Conservation (phyloP, 2,888 invertebrate genomes). For the Sinelater perroti region DNA sequence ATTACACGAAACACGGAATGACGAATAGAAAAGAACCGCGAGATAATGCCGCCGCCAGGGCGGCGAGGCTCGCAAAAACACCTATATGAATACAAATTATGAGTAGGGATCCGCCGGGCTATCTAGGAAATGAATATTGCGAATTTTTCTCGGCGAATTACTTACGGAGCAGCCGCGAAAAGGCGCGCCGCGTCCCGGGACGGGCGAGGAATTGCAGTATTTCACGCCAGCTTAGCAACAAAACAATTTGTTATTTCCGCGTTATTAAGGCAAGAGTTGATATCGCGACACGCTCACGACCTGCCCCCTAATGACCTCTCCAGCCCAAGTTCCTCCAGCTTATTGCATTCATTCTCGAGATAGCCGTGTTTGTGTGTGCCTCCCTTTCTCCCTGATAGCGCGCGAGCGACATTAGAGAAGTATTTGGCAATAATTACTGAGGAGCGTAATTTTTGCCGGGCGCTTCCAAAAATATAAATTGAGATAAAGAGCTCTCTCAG, state of each 20-base stretch:
- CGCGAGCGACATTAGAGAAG: conserved; percentile 13
- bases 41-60: background rate
- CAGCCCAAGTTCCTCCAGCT: conserved; percentile 20
- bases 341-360: conserved; percentile 21
- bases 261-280: conserved; percentile 49
- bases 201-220: conserved; percentile 15
- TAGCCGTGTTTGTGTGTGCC: conserved; percentile 19
- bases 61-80: background rate
- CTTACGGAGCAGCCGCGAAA: too few species aligned
- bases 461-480: conserved; percentile 6
- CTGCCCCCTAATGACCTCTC: conserved; percentile 44
- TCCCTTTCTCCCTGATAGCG: conserved; percentile 16
- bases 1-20: conserved; percentile 5
- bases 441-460: conserved; percentile 4
- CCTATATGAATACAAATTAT: conserved; percentile 25
- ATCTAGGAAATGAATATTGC: conserved; percentile 15
- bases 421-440: conserved; percentile 11
- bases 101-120: conserved; percentile 2
- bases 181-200: conserved; percentile 9
- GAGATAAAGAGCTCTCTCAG: too few species aligned
- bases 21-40: background rate
- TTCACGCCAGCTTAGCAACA: conserved; percentile 41
- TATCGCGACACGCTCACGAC: conserved; percentile 43
- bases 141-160: conserved; percentile 12
- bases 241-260: conserved; percentile 50